phyloP scores from a whole-genome alignment of 2,113 vertebrate genomes.

The Parus major region DNA sequence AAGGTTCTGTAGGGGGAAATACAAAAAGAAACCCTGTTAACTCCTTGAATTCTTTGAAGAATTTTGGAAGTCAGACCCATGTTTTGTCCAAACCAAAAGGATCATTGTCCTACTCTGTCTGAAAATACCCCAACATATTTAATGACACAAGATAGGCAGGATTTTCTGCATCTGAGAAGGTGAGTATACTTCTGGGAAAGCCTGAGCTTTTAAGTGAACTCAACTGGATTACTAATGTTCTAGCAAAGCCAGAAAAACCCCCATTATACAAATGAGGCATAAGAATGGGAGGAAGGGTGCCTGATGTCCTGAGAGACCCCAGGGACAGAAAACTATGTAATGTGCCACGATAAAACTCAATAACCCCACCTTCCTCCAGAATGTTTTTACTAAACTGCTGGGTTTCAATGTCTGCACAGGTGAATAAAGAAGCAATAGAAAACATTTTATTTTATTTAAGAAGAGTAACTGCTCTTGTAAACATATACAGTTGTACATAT shows the following conservation, averaged over 20 bases:
- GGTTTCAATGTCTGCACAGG: not conserved
- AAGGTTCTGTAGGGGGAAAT: not conserved
- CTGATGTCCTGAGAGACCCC: not conserved
- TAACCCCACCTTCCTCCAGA: not conserved
- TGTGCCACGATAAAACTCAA: not conserved
- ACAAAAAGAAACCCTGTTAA: not conserved
- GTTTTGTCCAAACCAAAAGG: not conserved
- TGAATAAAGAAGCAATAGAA: not conserved
- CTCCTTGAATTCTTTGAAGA: not conserved
- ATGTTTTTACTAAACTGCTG: not conserved
- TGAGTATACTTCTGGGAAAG: not conserved
- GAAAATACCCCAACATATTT: not conserved
- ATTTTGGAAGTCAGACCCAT: not conserved
- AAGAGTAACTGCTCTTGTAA: not conserved
- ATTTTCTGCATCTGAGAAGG: not conserved
- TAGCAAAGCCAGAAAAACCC: not conserved
- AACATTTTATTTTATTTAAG: not conserved
- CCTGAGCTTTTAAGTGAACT: not conserved
- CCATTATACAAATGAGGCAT: not conserved
- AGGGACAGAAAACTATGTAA: not conserved
- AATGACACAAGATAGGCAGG: not conserved
- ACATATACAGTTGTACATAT: not conserved
- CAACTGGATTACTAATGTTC: not conserved
- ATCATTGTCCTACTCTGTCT: not conserved
- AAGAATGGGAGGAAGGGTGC: not conserved